Evolutionary conservation across 2,113 vertebrate genomes (phyloP), one percentile per base, ranked within the genome.

Genomic region (Panthera uncia): DNA sequence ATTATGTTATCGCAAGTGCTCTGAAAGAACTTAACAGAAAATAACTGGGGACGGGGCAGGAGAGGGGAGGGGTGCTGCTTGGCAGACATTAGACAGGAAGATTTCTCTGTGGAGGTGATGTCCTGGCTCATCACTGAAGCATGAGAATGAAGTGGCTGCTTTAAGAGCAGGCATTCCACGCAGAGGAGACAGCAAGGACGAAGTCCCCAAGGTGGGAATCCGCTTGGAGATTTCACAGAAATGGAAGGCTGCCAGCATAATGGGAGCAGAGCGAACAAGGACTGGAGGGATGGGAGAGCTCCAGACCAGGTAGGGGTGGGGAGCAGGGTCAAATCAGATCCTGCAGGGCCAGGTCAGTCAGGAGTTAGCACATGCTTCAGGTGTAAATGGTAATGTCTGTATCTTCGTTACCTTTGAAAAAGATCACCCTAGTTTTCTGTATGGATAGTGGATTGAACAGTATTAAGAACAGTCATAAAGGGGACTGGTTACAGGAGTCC

Each of bases 331-430:
- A 92, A 94, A 86, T 81, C 29, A 84, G 50, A 95, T 91, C 50
- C 33, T 90, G 27, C 31, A 87, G 76, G 23, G 45, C 16, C n/a
- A 79, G 8, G 4, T 92, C 61, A 69, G 45, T 89, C 91, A 50
- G 36, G 73, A 92, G 45, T 88, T 68, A 81, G 8, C 8, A 79
- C 68, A 90, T 92, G 68, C 92, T 93, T 95, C 36, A 31, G 18
- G 31, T 91, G 94, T 85, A 65, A 93, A 71, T 11, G 19, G 76
- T 9, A 5, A 38, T 45, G 41, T 94, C 76, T 81, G 76, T 38
- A 63, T 94, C 21, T 92, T 66, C 86, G 36, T 97, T 91, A 93
- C 19, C 27, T 83, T 95, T 94, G 16, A 63, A 79, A 94, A 93
- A 66, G 38, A 50, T 45, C 3, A 7, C 83, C n/a, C 52, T 15